Base-by-base conservation (phyloP, 2,113 vertebrate genomes). In the Poeciliopsis occidentalis region DNA sequence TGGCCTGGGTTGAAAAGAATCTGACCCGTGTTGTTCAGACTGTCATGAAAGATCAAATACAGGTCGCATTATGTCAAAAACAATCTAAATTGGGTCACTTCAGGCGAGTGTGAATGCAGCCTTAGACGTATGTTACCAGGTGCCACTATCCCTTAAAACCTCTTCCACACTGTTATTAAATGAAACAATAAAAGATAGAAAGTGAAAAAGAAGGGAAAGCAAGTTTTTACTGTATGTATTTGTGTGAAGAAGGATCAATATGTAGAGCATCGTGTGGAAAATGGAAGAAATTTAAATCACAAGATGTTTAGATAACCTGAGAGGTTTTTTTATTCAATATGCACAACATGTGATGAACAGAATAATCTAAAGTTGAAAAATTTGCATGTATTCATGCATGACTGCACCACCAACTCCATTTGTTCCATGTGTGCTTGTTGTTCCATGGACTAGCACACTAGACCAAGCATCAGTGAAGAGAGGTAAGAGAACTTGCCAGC, bases 401-500 rank as follows among this genome's bases (percentile, higher is more conserved):
- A 47, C 34, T 65, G 70, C 81, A 62, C 69, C 31, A 31, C 44
- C 75, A 54, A 64, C n/a, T 41, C 12, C 22, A 10, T 31, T 57
- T 60, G 67, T 60, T 84, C 69, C 30, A 32, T 65, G 57, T 27
- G 34, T 67, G 51, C 64, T 60, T 75, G 70, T 71, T 69, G 51
- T 63, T 88, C 75, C 79, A 64, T 79, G 63, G 73, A 63, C 29
- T 26, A 63, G 64, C 11, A 60, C 37, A 64, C 60, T 69, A 83
- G 73, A 78, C 47, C 0, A 17, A 82, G 73, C 60, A 71, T 51
- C 41, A 63, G 73, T 70, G 60, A 69, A 80, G 26, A 34, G 29
- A 73, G 75, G 75, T 73, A 85, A 83, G 83, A 78, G 83, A 82
- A 87, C 71, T 88, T 85, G 87, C 72, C 91, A 91, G 84, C 67